phyloP scores from a whole-genome alignment of 1,140 invertebrate species.

The Euborellia annulipes region DNA sequence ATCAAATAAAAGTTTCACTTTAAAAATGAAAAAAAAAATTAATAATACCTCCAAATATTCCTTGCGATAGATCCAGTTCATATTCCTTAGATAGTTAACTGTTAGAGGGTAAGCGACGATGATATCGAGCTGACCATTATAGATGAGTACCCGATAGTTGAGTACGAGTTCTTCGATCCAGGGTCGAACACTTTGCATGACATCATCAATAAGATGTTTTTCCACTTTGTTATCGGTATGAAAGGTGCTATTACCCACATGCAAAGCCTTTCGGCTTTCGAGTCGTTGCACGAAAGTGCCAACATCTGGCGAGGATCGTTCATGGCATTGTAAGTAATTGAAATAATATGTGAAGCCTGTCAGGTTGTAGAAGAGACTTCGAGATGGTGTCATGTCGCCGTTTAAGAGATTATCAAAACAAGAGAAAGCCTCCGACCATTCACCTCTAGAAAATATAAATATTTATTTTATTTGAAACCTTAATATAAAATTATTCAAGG shows the following conservation, averaged over 20 bases:
- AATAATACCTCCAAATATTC: no score
- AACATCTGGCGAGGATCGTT: slow-evolving; percentile 20
- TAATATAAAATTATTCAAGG: no score
- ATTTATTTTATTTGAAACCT: no score
- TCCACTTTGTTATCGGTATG: slow-evolving; percentile 28
- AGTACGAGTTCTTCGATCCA: slow-evolving; percentile 52
- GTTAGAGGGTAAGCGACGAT: slow-evolving; percentile 68
- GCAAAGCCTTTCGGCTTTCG: slow-evolving; percentile 49
- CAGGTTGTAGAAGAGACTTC: slow-evolving; percentile 55
- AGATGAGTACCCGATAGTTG: slow-evolving; percentile 53
- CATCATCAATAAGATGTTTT: slow-evolving; percentile 44
- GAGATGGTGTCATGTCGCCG: slow-evolving; percentile 42
- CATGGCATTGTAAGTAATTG: slow-evolving; percentile 51
- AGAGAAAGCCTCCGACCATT: no score
- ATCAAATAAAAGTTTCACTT: no score
- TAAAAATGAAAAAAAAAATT: no score
- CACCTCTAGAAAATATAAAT: no score
- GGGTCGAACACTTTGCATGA: slow-evolving; percentile 66
- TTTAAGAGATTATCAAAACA: slow-evolving; percentile 52
- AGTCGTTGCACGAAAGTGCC: slow-evolving; percentile 40
- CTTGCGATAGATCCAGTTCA: slow-evolving; percentile 48
- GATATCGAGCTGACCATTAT: slow-evolving; percentile 72
- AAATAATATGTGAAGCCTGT: slow-evolving; percentile 66
- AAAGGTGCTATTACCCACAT: slow-evolving; percentile 65
- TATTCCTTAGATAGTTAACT: slow-evolving; percentile 43